Evolutionary conservation across 2,888 invertebrate species (phyloP), one percentile per base, ranked within the genome.

Genomic region (Leptopilina myrica): DNA sequence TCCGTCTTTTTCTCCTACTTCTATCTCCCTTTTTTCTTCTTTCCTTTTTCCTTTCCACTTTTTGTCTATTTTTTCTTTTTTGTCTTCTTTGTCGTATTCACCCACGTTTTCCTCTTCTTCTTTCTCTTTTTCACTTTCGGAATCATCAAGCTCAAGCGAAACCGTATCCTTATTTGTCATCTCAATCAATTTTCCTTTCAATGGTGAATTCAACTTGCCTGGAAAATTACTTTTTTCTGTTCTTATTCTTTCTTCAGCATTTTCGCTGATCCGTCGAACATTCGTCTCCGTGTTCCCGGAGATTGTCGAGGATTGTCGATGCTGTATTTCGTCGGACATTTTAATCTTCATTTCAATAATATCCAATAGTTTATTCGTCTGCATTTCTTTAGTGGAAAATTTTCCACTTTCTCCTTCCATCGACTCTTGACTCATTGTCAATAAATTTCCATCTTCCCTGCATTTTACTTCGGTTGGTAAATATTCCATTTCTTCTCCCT

Each of bases 321-420:
- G 64, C 8, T 79, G 81, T 1, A 73, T 9, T 1, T 56, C 56
- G 56, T 73, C 56, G 0, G 73, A 73, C n/a, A 73, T 84, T 64
- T 85, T 90, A 5, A 87, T 89, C 62, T 88, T 87, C 83, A 90
- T 89, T 66, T 90, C 91, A 8, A 90, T 88, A 9, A 90, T 90
- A 69, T 90, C 90, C 56, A 90, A 56, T 8, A 89, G 86, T 77
- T 90, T 90, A 78, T 90, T 90, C 8, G 86, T 89, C 43, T 62
- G 79, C 26, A 64, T 43, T 9, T 64, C 26, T 33, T 12, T 8
- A 40, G 33, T 15, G n/a, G 43, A 5, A 20, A 43, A 20, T 73
- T 64, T 9, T 6, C 26, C 59, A 7, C 14, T 43, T 14, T 64
- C 76, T 6, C 15, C 20, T n/a, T 43, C 15, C 46, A 14, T n/a